Percentiles rank a stretch among this genome's conserved stretches.
phyloP scores from a whole-genome alignment of 2,797 vertebrate genomes.

The Setipinna tenuifilis region DNA sequence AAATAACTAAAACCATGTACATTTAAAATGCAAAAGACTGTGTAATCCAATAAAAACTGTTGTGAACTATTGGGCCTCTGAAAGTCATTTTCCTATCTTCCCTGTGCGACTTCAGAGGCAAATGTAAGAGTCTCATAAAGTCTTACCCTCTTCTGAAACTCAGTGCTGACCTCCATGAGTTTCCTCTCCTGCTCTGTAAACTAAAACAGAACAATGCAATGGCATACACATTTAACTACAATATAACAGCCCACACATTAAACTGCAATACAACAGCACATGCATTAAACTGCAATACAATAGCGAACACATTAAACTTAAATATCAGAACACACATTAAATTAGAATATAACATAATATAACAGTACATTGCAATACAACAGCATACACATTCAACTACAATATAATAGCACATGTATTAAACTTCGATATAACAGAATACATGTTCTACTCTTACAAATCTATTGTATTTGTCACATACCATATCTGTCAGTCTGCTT shows the following conservation, averaged over 20 bases:
- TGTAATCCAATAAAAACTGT: not conserved
- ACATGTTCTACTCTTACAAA: not conserved
- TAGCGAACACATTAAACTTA: not conserved
- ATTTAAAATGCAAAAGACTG: not conserved
- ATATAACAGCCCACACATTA: not conserved
- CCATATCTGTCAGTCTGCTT: conserved; percentile 87
- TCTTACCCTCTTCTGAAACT: conserved; percentile 88
- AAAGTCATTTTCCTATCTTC: not conserved
- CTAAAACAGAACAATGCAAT: conserved; percentile 64
- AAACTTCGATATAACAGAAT: not conserved
- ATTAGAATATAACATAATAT: not conserved
- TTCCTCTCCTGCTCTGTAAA: conserved; percentile 95
- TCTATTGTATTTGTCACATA: conserved; percentile 36
- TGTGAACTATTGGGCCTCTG: not conserved
- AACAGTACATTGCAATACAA: not conserved
- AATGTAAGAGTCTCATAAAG: not conserved
- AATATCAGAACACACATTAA: not conserved
- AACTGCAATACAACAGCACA: too few relatives aligned
- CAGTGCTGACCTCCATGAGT: conserved; percentile 88
- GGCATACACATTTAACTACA: not conserved
- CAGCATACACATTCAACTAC: not conserved
- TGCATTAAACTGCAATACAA: too few relatives aligned
- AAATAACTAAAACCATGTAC: not conserved
- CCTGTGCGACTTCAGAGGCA: not conserved
- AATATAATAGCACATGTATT: not conserved